Evolutionary conservation across 2,888 invertebrate species (phyloP), one percentile per base, ranked within the genome.

Genomic region (Timema cristinae): DNA sequence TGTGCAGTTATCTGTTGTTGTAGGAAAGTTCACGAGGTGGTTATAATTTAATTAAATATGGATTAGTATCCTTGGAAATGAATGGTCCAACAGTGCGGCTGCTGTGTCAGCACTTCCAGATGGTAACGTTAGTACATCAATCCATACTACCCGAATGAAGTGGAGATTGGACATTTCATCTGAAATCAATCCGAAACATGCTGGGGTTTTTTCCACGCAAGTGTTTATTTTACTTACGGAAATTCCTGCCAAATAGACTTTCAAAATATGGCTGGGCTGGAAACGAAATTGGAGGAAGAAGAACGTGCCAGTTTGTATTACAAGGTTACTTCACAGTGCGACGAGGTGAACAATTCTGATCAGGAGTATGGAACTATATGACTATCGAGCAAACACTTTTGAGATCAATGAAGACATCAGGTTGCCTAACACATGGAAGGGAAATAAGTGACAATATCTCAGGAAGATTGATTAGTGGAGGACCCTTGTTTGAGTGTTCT

Each of bases 341-440:
- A 48, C 52, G 10, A 51, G 16, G 15, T 54, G n/a, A 69, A 13
- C 5, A 69, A 47, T 16, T 51, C 16, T 69, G 69, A 54, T 48
- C 15, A 11, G 69, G 69, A 9, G 2, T 69, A 2, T 69, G 54
- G 69, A 54, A 54, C 11, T 54, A 69, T 69, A 56, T 69, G 69
- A 69, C 56, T 16, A 69, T 69, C 54, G 54, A 69, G 54, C 11
- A 52, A 69, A 56, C 56, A n/a, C 69, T 69, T 50, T 54, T 69
- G 54, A 6, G 69, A 48, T 48, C 50, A n/a, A 69, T 69, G 51
- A 69, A 59, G 16, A 69, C 10, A 15, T 56, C 56, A 15, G 56
- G 56, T 32, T 1, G 32, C 32, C 32, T 32, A 56, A 56, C 7
- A 56, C 69, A 69, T 47, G 69, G 69, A 8, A 52, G 69, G 54